Evolutionary conservation across 1,140 invertebrate species (phyloP), one percentile per base, ranked within the genome.

Genomic region (Eubasilissa regina): DNA sequence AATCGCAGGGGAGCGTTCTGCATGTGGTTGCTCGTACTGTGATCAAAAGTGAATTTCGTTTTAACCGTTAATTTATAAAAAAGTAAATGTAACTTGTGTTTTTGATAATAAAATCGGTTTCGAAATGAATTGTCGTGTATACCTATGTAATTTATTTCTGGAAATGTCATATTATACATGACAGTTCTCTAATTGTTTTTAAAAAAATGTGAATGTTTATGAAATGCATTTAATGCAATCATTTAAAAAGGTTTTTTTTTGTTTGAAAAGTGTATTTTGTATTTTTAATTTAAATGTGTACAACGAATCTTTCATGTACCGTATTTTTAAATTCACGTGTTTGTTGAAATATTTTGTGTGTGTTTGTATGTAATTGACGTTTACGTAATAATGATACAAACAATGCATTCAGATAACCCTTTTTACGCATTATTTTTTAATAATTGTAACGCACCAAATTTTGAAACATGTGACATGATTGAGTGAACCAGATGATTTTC

Each of bases 381-480:
- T 64, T 44, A 64, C 60, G 60, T 64, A 64, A 62, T 64, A n/a
- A 64, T 64, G 25, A 13, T 12, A 35, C 13, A 64, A 44, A 64
- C 60, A 64, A 64, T 64, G 35, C 12, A 64, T 25, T 58, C 21
- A 8, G 17, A 21, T 58, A 56, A 35, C 25, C 25, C 25, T 35
- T 35, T 35, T 35, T 35, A 35, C n/a, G 25, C 6, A 35, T 35
- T 35, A 35, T 35, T 35, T 35, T 35, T 35, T 1, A 35, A 35
- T 35, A 35, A 35, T 35, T 35, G 6, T 35, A 35, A 35, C 25
- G 25, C 25, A 35, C 6, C 25, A 35, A 35, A 3, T 35, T 35
- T 35, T 35, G 6, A 35, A 35, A 35, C 25, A 35, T 35, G 25
- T 35, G 25, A 35, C 25, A 35, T 35, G 6, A 35, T 1, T 35